phyloP scores from a whole-genome alignment of 2,888 invertebrate species.

The Nymphalis polychloros region DNA sequence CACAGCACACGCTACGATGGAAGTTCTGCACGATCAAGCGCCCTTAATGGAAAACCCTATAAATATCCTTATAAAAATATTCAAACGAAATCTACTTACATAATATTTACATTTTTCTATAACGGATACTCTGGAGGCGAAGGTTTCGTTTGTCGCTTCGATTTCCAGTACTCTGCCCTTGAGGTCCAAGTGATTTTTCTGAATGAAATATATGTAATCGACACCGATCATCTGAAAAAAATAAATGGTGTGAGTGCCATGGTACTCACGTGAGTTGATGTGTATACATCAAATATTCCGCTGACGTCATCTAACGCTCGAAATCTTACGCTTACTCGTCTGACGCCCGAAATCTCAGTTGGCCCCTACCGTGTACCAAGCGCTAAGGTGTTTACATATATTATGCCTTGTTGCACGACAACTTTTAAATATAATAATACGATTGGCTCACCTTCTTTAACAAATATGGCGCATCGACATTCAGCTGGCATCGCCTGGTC shows the following conservation, averaged over 20 bases:
- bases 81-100: slow-evolving; percentile 77
- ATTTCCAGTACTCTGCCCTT: slow-evolving; percentile 90
- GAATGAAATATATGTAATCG: slow-evolving; percentile 94
- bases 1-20: too few relatives aligned
- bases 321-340: too few relatives aligned
- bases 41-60: too few relatives aligned
- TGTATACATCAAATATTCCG: too few relatives aligned
- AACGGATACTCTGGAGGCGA: slow-evolving; percentile 90
- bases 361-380: too few relatives aligned
- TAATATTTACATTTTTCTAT: slow-evolving; percentile 94
- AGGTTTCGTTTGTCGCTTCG: slow-evolving; percentile 96
- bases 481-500: slow-evolving; percentile 92
- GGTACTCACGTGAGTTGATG: not conserved
- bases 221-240: slow-evolving; percentile 91
- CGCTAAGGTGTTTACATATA: too few relatives aligned
- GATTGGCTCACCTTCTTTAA: slow-evolving; percentile 89
- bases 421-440: not conserved
- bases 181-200: slow-evolving; percentile 92
- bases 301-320: too few relatives aligned
- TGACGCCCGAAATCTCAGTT: too few relatives aligned
- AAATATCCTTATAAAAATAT: too few relatives aligned
- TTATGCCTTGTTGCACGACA: too few relatives aligned
- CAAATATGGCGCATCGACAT: slow-evolving; percentile 96
- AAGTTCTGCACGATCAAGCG: too few relatives aligned
- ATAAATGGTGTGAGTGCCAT: not conserved